Percentiles rank a stretch among this genome's conserved stretches.
phyloP scores from a whole-genome alignment of 1,140 invertebrate species.

The Rhyzopertha dominica region DNA sequence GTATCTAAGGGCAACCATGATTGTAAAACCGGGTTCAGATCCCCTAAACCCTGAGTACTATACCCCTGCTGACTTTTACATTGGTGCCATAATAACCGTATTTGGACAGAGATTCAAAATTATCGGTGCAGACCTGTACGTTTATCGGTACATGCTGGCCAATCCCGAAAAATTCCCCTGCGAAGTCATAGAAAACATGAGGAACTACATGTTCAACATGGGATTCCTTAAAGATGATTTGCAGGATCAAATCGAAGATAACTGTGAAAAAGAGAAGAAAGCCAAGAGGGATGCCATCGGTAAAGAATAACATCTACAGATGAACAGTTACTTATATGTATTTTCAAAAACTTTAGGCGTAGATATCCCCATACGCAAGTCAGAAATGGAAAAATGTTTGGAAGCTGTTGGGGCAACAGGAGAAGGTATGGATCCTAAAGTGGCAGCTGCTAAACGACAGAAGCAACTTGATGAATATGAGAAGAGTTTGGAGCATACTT shows the following conservation, averaged over 20 bases:
- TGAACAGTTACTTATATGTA: neutral
- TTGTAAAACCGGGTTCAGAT: constrained; percentile 62
- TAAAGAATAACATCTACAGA: too few species aligned
- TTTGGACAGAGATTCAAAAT: constrained; percentile 64
- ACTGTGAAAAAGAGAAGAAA: constrained; percentile 30
- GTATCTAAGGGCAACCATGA: constrained; percentile 60
- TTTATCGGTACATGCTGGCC: constrained; percentile 64
- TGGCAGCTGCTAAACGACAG: constrained; percentile 11
- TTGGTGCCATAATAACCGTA: constrained; percentile 59
- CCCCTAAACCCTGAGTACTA: constrained; percentile 59
- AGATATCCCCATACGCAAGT: constrained; percentile 41
- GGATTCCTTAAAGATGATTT: constrained; percentile 55
- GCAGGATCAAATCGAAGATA: constrained; percentile 38
- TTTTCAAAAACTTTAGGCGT: constrained; percentile 2
- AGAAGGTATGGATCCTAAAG: constrained; percentile 20
- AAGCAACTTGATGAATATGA: constrained; percentile 29
- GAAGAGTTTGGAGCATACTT: constrained; percentile 26
- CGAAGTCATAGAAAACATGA: constrained; percentile 56
- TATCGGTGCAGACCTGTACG: constrained; percentile 61
- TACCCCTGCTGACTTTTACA: constrained; percentile 61
- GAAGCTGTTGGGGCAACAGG: constrained; percentile 29
- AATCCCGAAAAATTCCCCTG: constrained; percentile 63
- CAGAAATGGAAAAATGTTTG: constrained; percentile 48
- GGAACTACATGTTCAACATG: constrained; percentile 55
- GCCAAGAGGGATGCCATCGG: constrained; percentile 35